A percentile compares a stretch with the other conserved stretches of the same genome.
Evolutionary conservation across 2,888 invertebrate species (phyloP).

Genomic region (Amphipoea oculea): DNA sequence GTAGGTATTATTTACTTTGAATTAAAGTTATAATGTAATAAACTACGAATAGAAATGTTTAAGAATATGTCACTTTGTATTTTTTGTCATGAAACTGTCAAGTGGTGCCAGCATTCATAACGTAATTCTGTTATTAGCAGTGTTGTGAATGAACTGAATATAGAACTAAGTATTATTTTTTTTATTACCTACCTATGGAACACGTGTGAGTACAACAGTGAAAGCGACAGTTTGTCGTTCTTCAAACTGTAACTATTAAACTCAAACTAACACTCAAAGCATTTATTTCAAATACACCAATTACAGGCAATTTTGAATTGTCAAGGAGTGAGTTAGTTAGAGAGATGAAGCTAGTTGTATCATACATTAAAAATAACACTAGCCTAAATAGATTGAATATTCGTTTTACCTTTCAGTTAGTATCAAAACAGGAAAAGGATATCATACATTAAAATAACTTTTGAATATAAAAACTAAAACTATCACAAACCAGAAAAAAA

Average conservation of each 20-base stretch:
- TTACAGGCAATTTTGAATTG: too few species aligned
- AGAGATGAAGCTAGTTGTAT: too few species aligned
- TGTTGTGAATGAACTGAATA: background rate
- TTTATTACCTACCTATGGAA: background rate
- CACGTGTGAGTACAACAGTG: background rate
- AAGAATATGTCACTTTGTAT: background rate
- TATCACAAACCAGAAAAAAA: background rate
- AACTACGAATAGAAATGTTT: background rate
- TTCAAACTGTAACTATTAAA: background rate
- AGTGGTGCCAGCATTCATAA: background rate
- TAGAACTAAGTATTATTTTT: background rate
- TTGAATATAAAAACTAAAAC: background rate
- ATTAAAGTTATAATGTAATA: slow-evolving; percentile 1
- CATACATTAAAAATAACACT: background rate
- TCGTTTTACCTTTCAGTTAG: slow-evolving; percentile 28
- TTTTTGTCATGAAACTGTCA: background rate
- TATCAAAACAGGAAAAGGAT: slow-evolving; percentile 1
- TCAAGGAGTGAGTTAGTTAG: too few species aligned
- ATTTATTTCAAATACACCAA: too few species aligned
- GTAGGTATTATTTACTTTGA: slow-evolving; percentile 14
- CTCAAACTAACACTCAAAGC: too few species aligned
- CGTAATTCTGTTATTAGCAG: background rate
- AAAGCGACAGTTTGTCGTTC: background rate
- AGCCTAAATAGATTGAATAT: background rate
- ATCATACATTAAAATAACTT: too few species aligned